Conservation (phyloP, 2,888 invertebrate species). For the Mamestra brassicae region DNA sequence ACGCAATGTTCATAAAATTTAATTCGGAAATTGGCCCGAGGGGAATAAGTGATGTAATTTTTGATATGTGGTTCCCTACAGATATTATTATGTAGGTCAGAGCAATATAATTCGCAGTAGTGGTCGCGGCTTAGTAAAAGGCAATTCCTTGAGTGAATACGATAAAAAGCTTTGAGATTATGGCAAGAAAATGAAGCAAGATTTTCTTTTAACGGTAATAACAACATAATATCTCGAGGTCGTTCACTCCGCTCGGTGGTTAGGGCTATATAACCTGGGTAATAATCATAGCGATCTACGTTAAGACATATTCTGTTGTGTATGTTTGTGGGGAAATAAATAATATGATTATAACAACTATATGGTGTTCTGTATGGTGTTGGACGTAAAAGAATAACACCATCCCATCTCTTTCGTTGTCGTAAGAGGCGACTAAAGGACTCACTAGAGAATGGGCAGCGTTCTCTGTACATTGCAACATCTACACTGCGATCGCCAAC, state of each 20-base stretch:
- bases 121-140: constrained; percentile 32
- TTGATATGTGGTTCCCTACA: constrained; percentile 32
- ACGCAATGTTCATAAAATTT: constrained; percentile 63
- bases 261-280: constrained; percentile 7
- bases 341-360: neutral
- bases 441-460: too few relatives aligned
- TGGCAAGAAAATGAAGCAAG: constrained; percentile 44
- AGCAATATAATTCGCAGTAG: constrained; percentile 49
- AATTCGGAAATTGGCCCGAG: constrained; percentile 61
- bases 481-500: too few relatives aligned
- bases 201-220: constrained; percentile 36
- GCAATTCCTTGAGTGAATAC: constrained; percentile 56
- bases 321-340: neutral
- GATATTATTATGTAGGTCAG: constrained; percentile 53
- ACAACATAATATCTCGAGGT: constrained; percentile 19
- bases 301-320: neutral
- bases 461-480: too few relatives aligned
- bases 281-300: constrained; percentile 7
- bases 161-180: constrained; percentile 48
- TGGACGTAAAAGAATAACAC: too few relatives aligned
- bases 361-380: too few relatives aligned
- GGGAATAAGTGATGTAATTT: constrained; percentile 51
- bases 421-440: too few relatives aligned
- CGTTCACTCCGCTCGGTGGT: neutral
- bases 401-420: too few relatives aligned